These are phyloP conservation scores for Philaethria dido DNA, from an alignment of 2,888 invertebrate genomes.

Conservation along the genomic window DNA sequence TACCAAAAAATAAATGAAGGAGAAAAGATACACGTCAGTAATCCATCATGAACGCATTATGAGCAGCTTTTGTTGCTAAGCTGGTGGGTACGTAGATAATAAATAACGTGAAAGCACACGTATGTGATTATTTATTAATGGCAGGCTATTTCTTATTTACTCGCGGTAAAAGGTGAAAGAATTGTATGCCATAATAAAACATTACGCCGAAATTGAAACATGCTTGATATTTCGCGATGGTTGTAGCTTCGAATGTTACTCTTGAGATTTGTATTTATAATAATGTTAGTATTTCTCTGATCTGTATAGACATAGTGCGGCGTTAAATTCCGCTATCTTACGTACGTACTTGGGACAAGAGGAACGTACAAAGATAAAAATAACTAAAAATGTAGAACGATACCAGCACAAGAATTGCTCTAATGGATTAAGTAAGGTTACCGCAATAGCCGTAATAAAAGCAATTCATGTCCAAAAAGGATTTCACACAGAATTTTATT, in stretches of 20 bases:
- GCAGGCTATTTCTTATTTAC: neutral
- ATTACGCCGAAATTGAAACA: neutral
- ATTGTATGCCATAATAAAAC: neutral
- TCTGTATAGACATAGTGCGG: neutral
- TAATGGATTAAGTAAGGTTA: slow-evolving; percentile 7
- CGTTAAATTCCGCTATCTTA: neutral
- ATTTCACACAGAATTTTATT: slow-evolving; percentile 1
- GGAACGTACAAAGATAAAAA: neutral
- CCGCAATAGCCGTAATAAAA: slow-evolving; percentile 14
- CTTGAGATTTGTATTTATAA: too few species aligned
- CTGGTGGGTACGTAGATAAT: neutral
- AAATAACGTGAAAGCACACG: neutral
- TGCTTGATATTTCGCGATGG: neutral
- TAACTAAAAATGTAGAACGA: neutral
- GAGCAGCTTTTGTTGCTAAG: neutral
- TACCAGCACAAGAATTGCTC: neutral
- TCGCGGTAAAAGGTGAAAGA: neutral
- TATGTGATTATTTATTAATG: neutral
- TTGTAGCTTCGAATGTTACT: neutral
- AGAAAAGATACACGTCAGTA: slow-evolving; percentile 2
- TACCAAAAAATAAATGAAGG: slow-evolving; percentile 5
- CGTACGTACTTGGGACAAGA: neutral
- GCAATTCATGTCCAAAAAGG: slow-evolving; percentile 12
- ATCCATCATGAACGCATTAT: slow-evolving; percentile 13
- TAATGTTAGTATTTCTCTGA: neutral